Conservation (phyloP, 2,797 vertebrate genomes). For the Xiphophorus birchmanni region DNA sequence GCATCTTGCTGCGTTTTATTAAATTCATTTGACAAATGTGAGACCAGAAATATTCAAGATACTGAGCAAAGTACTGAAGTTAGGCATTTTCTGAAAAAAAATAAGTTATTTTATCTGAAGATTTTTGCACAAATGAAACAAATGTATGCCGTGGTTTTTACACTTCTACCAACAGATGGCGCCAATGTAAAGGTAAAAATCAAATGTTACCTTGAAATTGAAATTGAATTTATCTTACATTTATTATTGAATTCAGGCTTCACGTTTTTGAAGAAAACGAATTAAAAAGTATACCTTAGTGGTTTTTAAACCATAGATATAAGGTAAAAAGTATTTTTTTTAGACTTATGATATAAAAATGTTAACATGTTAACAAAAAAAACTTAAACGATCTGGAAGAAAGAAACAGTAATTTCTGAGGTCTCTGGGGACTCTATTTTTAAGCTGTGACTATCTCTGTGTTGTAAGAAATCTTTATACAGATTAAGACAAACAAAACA, state of each 20-base stretch:
- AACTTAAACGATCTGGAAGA: not conserved
- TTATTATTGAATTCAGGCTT: not conserved
- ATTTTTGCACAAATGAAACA: not conserved
- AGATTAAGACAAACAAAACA: not conserved
- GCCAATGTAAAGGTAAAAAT: not conserved
- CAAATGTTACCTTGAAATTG: not conserved
- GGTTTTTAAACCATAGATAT: not conserved
- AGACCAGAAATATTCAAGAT: not conserved
- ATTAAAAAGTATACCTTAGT: not conserved
- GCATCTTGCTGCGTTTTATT: not conserved
- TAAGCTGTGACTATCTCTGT: not conserved
- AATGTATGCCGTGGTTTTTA: not conserved
- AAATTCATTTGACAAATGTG: not conserved
- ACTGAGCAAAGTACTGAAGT: not conserved
- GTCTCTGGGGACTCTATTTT: not conserved
- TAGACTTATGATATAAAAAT: not conserved
- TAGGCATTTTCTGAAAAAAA: not conserved
- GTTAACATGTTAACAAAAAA: not conserved
- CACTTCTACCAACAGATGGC: conserved; percentile 51
- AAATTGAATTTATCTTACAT: not conserved
- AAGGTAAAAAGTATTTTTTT: not conserved
- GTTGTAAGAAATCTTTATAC: not conserved
- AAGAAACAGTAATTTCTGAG: not conserved
- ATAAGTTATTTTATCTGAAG: not conserved
- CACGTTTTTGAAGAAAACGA: not conserved